Base-by-base conservation (phyloP, 2,888 invertebrate species). In the Crepidodera aurea region DNA sequence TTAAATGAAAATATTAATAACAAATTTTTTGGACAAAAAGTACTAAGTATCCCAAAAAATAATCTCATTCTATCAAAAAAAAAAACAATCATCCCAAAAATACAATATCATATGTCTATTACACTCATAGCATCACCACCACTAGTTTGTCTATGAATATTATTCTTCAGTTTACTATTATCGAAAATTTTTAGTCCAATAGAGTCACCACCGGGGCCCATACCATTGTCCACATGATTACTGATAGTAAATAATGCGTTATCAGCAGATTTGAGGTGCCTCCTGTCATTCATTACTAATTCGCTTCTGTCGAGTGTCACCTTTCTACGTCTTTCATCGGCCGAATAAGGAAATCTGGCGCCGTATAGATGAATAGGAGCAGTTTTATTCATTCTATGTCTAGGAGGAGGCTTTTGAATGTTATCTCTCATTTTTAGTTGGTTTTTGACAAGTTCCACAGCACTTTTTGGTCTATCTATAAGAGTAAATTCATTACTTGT, bases 391-490 rank as follows among this genome's bases (percentile, higher is more conserved):
- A 67, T 62, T 22, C 69, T 67, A 1, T 69, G 65, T 56, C 71
- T 74, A 8, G 74, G 68, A n/a, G 73, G 70, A 7, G 59, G 60
- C 15, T 66, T 67, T 29, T 64, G 58, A 10, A 60, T 29, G 1
- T 58, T 37, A 4, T 64, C 54, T 34, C 74, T 73, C 54, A 77
- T 62, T 64, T 78, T 73, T 34, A 81, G 65, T 55, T 81, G 81
- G 44, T 77, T 73, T 55, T 76, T 77, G 8, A 82, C 75, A n/a
- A 79, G 69, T 64, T 79, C 77, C 1, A 77, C 75, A 4, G 81
- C 79, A 1, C 80, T 80, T 71, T 77, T 78, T 0, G 82, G 82
- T 51, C 81, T 65, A 50, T 76, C 75, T 0, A 61, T 62, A 51
- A 68, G 58, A 10, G 66, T 63, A 22, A 62, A 34, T 13, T 58